Evolutionary conservation across 2,113 vertebrate species (phyloP).

Genomic region (Tricholaema leucomelas): DNA sequence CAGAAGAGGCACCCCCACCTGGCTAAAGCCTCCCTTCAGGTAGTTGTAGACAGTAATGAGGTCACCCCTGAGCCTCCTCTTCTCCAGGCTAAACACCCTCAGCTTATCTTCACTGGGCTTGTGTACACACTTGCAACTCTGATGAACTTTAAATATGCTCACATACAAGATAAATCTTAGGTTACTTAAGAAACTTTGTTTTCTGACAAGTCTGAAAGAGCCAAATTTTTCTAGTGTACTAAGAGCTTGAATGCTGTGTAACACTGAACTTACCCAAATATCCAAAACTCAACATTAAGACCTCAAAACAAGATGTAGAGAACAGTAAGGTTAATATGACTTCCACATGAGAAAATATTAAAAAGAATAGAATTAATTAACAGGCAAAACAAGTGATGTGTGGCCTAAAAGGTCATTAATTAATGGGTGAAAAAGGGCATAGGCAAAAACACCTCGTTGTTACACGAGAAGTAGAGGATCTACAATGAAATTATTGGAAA

Average conservation of each 20-base stretch:
- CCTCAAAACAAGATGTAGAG: not conserved
- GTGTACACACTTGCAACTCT: not conserved
- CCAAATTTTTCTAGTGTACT: not conserved
- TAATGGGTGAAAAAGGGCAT: fast-evolving
- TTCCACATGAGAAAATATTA: not conserved
- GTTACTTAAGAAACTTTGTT: not conserved
- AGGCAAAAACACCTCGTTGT: not conserved
- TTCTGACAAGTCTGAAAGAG: not conserved
- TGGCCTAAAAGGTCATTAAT: not conserved
- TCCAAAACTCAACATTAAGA: not conserved
- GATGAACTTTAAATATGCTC: not conserved
- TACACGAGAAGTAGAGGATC: not conserved
- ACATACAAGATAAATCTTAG: not conserved
- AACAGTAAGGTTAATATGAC: not conserved
- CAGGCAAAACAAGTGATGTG: not conserved
- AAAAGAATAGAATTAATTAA: not conserved
- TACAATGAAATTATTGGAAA: not conserved
- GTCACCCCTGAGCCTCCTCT: no score
- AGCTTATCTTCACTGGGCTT: no score
- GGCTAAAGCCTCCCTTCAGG: no score
- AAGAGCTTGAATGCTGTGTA: not conserved
- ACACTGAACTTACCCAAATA: not conserved
- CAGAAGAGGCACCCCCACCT: no score
- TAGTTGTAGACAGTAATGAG: no score
- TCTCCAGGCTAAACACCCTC: no score